These are phyloP conservation scores for Cantharis lateralis DNA, from an alignment of 2,888 invertebrate species.

Conservation along the genomic window DNA sequence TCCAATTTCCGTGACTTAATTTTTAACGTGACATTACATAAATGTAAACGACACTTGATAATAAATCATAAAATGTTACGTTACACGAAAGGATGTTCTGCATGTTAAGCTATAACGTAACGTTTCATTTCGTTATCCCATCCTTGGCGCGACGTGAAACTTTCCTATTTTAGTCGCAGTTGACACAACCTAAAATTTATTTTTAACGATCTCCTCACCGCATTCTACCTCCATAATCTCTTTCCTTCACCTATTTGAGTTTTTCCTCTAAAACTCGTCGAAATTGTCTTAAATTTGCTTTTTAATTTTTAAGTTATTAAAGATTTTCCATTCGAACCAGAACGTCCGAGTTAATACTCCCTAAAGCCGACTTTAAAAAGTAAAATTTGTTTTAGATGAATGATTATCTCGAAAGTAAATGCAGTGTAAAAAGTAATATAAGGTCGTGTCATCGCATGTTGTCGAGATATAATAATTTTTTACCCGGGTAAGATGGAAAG, in stretches of 20 bases:
- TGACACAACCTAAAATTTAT: background rate
- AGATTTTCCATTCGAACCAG: background rate
- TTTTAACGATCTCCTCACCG: background rate
- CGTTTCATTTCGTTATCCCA: background rate
- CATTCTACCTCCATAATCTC: background rate
- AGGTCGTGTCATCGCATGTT: conserved; percentile 23
- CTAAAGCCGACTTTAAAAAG: background rate
- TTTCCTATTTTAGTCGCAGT: background rate
- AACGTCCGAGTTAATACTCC: background rate
- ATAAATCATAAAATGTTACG: too few relatives aligned
- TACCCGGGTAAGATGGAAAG: conserved; percentile 15
- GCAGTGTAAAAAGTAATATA: conserved; percentile 21
- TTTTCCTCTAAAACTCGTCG: background rate
- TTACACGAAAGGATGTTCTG: too few relatives aligned
- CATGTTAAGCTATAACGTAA: too few relatives aligned
- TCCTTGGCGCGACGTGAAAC: background rate
- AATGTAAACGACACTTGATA: too few relatives aligned
- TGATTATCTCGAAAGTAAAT: conserved; percentile 18
- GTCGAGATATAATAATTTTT: conserved; percentile 23
- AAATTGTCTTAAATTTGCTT: background rate
- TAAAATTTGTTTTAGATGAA: conserved; percentile 7
- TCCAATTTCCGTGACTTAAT: too few relatives aligned
- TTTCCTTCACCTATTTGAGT: background rate
- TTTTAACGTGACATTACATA: too few relatives aligned
- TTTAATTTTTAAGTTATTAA: background rate